Evolutionary conservation across 2,113 vertebrate species (phyloP).

Genomic region (Heloderma charlesbogerti): DNA sequence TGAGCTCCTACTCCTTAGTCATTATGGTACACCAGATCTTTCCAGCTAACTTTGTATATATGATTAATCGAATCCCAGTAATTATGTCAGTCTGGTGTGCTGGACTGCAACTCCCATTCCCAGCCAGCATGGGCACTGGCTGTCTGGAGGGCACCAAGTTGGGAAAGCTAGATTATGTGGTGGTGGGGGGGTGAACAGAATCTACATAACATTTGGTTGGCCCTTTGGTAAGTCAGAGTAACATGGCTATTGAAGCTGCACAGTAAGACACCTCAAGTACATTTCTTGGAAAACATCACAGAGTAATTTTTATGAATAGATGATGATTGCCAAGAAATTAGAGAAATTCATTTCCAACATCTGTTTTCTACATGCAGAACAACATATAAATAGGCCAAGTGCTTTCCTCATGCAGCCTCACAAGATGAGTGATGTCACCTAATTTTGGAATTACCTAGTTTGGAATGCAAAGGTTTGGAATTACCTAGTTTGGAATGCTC

Average conservation of each 20-base stretch:
- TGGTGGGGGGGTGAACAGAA: not conserved
- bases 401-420: not conserved
- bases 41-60: not conserved
- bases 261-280: not conserved
- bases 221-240: not conserved
- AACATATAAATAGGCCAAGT: constrained; percentile 10
- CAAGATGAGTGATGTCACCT: not conserved
- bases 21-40: not conserved
- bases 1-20: no score
- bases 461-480: not conserved
- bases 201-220: not conserved
- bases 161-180: not conserved
- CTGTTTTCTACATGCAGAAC: constrained; percentile 43
- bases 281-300: constrained; percentile 46
- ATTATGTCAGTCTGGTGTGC: no score
- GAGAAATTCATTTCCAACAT: constrained; percentile 43
- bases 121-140: no score
- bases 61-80: not conserved
- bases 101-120: no score
- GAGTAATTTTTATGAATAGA: constrained; percentile 59
- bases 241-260: constrained; percentile 42
- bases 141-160: no score
- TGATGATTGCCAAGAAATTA: constrained; percentile 62
- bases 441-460: not conserved
- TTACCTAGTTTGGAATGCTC: not conserved